phyloP scores from a whole-genome alignment of 2,797 vertebrate genomes.

The Pristis pectinata region DNA sequence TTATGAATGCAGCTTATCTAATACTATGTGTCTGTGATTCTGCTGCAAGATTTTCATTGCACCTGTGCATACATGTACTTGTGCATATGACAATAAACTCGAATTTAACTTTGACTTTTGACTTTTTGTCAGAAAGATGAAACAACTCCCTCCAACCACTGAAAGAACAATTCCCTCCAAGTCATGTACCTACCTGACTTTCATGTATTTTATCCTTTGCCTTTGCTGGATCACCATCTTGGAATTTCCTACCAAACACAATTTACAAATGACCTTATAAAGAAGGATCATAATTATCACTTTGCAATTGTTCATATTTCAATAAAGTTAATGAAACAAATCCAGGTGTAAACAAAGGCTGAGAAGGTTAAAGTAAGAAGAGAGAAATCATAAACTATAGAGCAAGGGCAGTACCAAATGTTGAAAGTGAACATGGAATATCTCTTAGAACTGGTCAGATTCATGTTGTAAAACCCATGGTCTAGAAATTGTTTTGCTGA shows the following conservation, averaged over 20 bases:
- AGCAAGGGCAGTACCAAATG: neutral
- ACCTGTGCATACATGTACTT: too few species aligned
- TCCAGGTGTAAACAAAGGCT: neutral
- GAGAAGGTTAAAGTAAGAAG: neutral
- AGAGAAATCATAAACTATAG: neutral
- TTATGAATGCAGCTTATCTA: too few species aligned
- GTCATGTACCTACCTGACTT: neutral
- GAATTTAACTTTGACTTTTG: too few species aligned
- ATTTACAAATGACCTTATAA: too few species aligned
- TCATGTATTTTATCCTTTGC: neutral
- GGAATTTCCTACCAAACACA: neutral
- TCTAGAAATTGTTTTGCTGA: too few species aligned
- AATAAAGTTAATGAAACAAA: neutral
- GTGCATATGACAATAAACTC: too few species aligned
- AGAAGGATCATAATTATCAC: too few species aligned
- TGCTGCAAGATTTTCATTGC: too few species aligned
- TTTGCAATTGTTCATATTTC: neutral
- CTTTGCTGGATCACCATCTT: neutral
- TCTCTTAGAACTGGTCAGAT: neutral
- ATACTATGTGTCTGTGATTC: too few species aligned
- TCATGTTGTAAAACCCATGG: neutral
- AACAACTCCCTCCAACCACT: too few species aligned
- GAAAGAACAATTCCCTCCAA: neutral
- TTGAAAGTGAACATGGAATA: neutral
- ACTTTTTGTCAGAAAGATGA: too few species aligned